Percentiles rank a stretch among this genome's conserved stretches.
Evolutionary conservation across 2,888 invertebrate species (phyloP).

Genomic region (Eupithecia insigniata): DNA sequence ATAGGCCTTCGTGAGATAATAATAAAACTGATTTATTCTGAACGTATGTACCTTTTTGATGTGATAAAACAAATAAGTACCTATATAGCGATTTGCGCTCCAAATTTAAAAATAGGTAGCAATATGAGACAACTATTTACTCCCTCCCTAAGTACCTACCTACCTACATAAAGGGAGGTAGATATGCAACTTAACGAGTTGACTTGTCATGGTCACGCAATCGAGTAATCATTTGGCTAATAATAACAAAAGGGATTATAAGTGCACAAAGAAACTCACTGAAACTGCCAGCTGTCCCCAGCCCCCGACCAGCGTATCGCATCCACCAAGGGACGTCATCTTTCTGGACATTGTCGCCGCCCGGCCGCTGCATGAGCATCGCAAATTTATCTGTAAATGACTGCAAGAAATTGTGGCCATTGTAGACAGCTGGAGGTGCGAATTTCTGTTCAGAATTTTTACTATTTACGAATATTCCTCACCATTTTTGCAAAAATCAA

Average conservation of each 20-base stretch:
- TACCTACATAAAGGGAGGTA: background rate
- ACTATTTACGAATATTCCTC: constrained; percentile 60
- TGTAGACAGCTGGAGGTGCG: constrained; percentile 34
- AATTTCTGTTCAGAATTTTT: constrained; percentile 40
- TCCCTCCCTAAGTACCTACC: background rate
- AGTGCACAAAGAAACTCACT: constrained; percentile 84
- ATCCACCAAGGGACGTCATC: constrained; percentile 95
- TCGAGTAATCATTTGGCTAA: constrained; percentile 19
- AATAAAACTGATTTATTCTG: background rate
- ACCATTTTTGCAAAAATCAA: constrained; percentile 83
- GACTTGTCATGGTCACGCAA: constrained; percentile 22
- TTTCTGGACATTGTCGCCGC: constrained; percentile 89
- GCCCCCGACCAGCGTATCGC: constrained; percentile 92
- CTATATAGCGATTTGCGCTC: background rate
- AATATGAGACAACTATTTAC: background rate
- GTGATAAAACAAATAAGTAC: background rate
- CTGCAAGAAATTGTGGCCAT: constrained; percentile 75
- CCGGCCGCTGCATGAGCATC: constrained; percentile 91
- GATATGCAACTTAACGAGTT: background rate
- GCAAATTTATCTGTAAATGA: constrained; percentile 92
- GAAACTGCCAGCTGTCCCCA: constrained; percentile 93
- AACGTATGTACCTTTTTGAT: background rate
- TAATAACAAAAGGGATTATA: constrained; percentile 30
- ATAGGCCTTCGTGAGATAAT: background rate
- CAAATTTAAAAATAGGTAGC: background rate